Percentiles rank a stretch among this genome's conserved stretches.
phyloP scores from a whole-genome alignment of 2,113 vertebrate genomes.

The Gasterosteus aculeatus region DNA sequence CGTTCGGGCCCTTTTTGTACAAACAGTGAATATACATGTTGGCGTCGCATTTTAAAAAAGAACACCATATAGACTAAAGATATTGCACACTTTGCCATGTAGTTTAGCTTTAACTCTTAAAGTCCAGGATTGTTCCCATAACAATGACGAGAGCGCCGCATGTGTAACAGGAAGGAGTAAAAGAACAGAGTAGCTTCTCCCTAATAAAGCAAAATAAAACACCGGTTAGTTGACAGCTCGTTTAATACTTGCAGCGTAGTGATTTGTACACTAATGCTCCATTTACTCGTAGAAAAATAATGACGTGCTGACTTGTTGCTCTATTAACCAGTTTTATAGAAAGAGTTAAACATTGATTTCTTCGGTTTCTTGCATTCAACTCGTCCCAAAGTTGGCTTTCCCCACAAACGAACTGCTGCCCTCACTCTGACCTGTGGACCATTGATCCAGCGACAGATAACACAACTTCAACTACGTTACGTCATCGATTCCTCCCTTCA shows the following conservation, averaged over 20 bases:
- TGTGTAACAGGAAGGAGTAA: slow-evolving; percentile 5
- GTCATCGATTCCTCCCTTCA: not conserved
- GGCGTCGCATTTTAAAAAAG: slow-evolving; percentile 19
- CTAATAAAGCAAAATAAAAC: not conserved
- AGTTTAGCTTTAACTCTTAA: not conserved
- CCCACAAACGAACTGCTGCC: not conserved
- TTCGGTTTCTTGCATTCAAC: not conserved
- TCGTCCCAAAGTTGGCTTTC: not conserved
- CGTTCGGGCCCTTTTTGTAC: slow-evolving; percentile 50
- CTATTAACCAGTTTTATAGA: not conserved
- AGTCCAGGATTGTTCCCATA: slow-evolving; percentile 26
- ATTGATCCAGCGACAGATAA: not conserved
- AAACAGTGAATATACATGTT: slow-evolving; percentile 17
- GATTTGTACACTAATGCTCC: not conserved
- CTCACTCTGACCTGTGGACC: not conserved
- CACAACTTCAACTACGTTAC: not conserved
- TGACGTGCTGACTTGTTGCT: not conserved
- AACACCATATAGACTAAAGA: slow-evolving; percentile 10
- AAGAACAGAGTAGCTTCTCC: not conserved
- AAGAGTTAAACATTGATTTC: not conserved
- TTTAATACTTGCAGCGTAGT: not conserved
- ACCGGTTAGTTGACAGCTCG: slow-evolving; percentile 17
- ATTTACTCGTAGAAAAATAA: not conserved
- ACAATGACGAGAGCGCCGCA: not conserved
- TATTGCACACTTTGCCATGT: slow-evolving; percentile 68